A percentile compares a stretch with the other conserved stretches of the same genome.
Conservation (phyloP, 2,888 invertebrate genomes). For the Serrognathus titanus region DNA sequence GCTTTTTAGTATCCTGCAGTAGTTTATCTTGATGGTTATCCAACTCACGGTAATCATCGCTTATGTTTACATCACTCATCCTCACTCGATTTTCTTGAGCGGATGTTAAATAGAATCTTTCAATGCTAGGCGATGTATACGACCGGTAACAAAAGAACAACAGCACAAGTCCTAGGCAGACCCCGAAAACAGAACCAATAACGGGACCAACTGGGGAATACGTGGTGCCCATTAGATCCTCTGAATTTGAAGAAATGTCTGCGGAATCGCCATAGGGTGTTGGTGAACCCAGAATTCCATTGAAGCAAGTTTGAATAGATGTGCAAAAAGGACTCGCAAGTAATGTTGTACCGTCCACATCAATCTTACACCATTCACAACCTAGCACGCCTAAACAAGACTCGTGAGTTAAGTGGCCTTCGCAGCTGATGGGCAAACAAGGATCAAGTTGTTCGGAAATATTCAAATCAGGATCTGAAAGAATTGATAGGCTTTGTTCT, state of each 20-base stretch:
- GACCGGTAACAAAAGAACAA: constrained; percentile 83
- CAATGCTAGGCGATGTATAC: constrained; percentile 51
- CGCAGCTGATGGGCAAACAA: constrained; percentile 69
- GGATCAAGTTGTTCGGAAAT: constrained; percentile 47
- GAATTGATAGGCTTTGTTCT: constrained; percentile 27
- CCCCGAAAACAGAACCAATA: constrained; percentile 78
- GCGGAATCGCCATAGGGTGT: constrained; percentile 79
- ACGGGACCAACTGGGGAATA: constrained; percentile 83
- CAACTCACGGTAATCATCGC: constrained; percentile 62
- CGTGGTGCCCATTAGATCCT: constrained; percentile 48
- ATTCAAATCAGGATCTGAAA: constrained; percentile 21
- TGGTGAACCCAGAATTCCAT: constrained; percentile 77
- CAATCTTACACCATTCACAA: constrained; percentile 89
- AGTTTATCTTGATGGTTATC: constrained; percentile 65
- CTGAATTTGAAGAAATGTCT: constrained; percentile 46
- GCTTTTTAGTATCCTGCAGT: constrained; percentile 53
- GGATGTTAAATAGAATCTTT: constrained; percentile 53
- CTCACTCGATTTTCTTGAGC: constrained; percentile 59
- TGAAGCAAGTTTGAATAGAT: constrained; percentile 77
- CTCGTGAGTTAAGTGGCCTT: constrained; percentile 59
- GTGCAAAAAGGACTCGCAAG: constrained; percentile 75
- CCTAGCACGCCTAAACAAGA: constrained; percentile 71
- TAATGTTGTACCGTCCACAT: constrained; percentile 67
- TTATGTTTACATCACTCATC: constrained; percentile 70
- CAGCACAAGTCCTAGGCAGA: constrained; percentile 75